These are phyloP conservation scores for Rotaria magnacalcarata DNA, from an alignment of 2,888 invertebrate genomes.

Conservation along the genomic window DNA sequence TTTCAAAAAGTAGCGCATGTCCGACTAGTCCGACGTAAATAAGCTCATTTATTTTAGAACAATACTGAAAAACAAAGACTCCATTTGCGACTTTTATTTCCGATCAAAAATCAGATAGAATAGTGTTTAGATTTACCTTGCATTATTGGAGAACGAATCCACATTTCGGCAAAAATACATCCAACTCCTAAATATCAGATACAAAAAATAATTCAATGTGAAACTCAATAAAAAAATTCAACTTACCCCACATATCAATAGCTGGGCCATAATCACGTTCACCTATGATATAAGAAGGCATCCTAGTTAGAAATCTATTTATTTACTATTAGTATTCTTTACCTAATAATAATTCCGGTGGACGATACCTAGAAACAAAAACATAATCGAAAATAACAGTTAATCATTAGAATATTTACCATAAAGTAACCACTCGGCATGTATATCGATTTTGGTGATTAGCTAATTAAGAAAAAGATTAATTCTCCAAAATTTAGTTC, in stretches of 20 bases:
- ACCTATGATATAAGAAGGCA: too few species aligned
- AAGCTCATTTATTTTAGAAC: too few species aligned
- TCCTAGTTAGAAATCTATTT: too few species aligned
- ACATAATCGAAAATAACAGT: too few species aligned
- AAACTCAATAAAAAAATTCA: too few species aligned
- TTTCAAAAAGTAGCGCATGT: too few species aligned
- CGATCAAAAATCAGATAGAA: too few species aligned
- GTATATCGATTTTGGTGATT: constrained; percentile 25
- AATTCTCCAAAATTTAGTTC: too few species aligned
- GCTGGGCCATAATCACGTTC: constrained; percentile 80
- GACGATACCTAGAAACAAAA: constrained; percentile 61
- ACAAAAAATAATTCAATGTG: too few species aligned
- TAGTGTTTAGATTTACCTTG: constrained; percentile 50
- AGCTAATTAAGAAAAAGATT: neutral
- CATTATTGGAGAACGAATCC: constrained; percentile 73
- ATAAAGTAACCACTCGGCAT: constrained; percentile 74
- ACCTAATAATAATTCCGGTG: constrained; percentile 59
- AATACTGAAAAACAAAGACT: too few species aligned
- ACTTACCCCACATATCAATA: constrained; percentile 74
- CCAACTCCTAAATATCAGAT: constrained; percentile 66
- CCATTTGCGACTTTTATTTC: too few species aligned
- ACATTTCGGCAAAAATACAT: constrained; percentile 99
- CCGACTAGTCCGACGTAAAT: too few species aligned
- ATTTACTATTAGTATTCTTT: constrained; percentile 62
- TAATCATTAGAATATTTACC: constrained; percentile 59